Conservation (phyloP, 1,140 invertebrate species). For the Anastrepha ludens region DNA sequence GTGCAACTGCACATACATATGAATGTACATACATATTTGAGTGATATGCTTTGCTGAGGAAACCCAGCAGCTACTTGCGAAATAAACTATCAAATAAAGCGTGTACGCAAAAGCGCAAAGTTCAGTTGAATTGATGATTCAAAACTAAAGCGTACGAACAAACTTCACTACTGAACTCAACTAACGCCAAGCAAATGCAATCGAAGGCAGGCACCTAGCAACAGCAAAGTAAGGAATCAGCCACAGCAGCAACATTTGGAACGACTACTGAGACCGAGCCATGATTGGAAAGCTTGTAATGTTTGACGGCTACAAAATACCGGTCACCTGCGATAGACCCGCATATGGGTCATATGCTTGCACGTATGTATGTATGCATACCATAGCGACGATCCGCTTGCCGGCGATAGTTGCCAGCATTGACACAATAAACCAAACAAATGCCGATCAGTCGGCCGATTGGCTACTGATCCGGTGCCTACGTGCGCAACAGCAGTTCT, state of each 20-base stretch:
- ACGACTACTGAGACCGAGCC: too few species aligned
- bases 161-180: conserved; percentile 6
- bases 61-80: neutral
- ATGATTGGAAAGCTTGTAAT: too few species aligned
- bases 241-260: neutral
- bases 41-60: neutral
- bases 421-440: conserved; percentile 5
- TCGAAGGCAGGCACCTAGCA: neutral
- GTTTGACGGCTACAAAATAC: too few species aligned
- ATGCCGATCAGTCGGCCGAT: neutral
- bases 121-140: neutral
- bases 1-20: too few species aligned
- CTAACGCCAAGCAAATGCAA: neutral
- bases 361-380: neutral
- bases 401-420: conserved; percentile 10
- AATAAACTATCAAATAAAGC: neutral
- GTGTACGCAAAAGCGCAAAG: neutral
- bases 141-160: neutral
- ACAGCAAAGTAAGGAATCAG: neutral
- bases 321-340: neutral
- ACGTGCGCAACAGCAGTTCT: neutral
- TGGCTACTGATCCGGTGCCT: neutral
- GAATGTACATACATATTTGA: neutral
- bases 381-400: neutral
- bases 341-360: neutral